These are phyloP conservation scores for Anoplophora glabripennis DNA, from an alignment of 1,140 invertebrate species.

Conservation along the genomic window DNA sequence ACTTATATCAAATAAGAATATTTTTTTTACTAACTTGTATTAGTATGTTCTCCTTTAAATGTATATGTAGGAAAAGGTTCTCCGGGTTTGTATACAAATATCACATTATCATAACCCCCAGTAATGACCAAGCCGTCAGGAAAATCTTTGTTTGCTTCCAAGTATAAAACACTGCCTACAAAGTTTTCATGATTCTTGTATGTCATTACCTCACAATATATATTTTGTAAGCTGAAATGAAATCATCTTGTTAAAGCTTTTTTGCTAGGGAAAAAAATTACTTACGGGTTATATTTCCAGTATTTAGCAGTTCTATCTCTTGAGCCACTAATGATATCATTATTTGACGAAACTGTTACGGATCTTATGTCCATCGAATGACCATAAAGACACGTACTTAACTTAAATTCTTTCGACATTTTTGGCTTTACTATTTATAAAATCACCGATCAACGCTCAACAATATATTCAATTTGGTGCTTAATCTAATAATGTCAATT, in stretches of 20 bases:
- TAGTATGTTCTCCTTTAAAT: conserved; percentile 72
- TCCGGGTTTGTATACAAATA: conserved; percentile 69
- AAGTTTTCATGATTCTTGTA: conserved; percentile 83
- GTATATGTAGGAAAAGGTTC: conserved; percentile 65
- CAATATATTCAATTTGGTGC: too few species aligned
- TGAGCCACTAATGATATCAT: conserved; percentile 77
- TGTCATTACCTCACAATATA: conserved; percentile 58
- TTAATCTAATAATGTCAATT: too few species aligned
- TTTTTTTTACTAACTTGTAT: conserved; percentile 56
- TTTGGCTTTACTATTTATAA: conserved; percentile 14
- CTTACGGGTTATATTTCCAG: conserved; percentile 78
- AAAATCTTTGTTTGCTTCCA: conserved; percentile 65
- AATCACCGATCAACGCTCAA: too few species aligned
- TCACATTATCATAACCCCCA: conserved; percentile 83
- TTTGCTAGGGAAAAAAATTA: not conserved
- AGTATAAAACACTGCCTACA: conserved; percentile 73
- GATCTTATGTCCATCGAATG: conserved; percentile 83
- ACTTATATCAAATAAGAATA: too few species aligned
- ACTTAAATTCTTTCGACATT: conserved; percentile 55
- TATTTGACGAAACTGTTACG: conserved; percentile 64
- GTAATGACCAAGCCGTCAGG: conserved; percentile 80
- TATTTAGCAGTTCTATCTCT: conserved; percentile 81
- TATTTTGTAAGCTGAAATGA: conserved; percentile 33
- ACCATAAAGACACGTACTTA: conserved; percentile 71
- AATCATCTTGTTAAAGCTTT: not conserved